Evolutionary conservation across 2,113 vertebrate genomes (phyloP).

Genomic region (Neodon shergylaensis): DNA sequence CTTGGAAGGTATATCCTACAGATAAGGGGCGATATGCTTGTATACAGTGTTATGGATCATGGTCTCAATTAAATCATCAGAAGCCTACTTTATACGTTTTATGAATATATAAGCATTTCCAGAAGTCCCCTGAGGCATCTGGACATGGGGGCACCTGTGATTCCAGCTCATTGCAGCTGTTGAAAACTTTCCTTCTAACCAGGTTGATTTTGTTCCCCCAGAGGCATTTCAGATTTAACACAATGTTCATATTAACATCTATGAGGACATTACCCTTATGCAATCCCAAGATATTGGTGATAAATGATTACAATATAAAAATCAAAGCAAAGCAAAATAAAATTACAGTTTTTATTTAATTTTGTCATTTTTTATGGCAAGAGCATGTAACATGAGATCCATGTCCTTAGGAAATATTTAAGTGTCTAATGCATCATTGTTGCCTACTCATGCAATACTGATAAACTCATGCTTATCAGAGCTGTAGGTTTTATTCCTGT

Average conservation of each 20-base stretch:
- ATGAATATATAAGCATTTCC: not conserved
- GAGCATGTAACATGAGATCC: not conserved
- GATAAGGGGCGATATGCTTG: not conserved
- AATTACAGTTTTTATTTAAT: not conserved
- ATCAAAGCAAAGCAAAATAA: not conserved
- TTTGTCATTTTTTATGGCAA: not conserved
- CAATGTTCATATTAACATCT: not conserved
- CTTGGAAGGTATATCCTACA: not conserved
- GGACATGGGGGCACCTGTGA: not conserved
- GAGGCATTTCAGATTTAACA: not conserved
- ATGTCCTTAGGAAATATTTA: not conserved
- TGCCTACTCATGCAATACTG: not conserved
- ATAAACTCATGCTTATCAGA: not conserved
- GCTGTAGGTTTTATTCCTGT: not conserved
- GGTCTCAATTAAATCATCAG: not conserved
- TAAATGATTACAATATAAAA: slow-evolving; percentile 12
- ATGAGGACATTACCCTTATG: not conserved
- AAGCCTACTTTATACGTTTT: not conserved
- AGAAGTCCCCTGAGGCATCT: not conserved
- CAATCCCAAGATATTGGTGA: not conserved
- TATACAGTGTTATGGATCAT: not conserved
- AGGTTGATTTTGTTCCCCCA: not conserved
- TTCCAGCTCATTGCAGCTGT: not conserved
- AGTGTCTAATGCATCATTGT: not conserved
- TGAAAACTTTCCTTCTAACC: not conserved